Base-by-base conservation (phyloP, 2,888 invertebrate genomes). In the Conchocele bisecta region DNA sequence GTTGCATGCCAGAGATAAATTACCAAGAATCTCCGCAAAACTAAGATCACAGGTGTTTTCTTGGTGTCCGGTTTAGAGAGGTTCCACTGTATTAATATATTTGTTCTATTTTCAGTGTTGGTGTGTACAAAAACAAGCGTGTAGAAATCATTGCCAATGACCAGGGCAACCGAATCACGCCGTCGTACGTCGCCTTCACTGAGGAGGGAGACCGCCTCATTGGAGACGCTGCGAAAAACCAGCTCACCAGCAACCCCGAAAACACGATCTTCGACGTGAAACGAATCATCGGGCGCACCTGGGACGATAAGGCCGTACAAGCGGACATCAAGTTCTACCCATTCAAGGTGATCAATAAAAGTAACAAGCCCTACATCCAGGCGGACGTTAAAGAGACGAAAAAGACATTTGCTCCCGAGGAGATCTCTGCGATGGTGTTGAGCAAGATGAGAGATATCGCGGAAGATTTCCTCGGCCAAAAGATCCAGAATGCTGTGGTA, bases 251-350 rank as follows among this genome's bases (percentile, higher is more conserved):
- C 67, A 99, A 99, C 93, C 99, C 99, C 0, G 98, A 99, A 90
- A 99, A 99, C 92, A 99, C 99, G 0, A 95, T 99, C 15, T 99
- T 99, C 91, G 99, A 99, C 91, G 98, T 97, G 70, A 99, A 99
- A 91, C 96, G 99, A 91, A 93, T 99, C 75, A 98, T 99, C 89
- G 99, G 99, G 74, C 94, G 99, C 78, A 97, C 97, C 90, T 99
- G 96, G 96, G 94, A 93, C n/a, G 99, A 99, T 88, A 85, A 93
- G 13, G 95, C 95, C 51, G 98, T 99, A 1, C 98, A 99, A 92
- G 94, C 95, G 85, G 99, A 99, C 88, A 94, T 98, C 82, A 98
- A 99, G 91, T 96, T 95, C 93, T 99, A 98, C 95, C 99, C 99
- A 57, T 99, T 99, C 94, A 96, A 96, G 91, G 97, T 97, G 79